Base-by-base conservation (phyloP, 2,888 invertebrate species). In the Eumerus sabulonum region DNA sequence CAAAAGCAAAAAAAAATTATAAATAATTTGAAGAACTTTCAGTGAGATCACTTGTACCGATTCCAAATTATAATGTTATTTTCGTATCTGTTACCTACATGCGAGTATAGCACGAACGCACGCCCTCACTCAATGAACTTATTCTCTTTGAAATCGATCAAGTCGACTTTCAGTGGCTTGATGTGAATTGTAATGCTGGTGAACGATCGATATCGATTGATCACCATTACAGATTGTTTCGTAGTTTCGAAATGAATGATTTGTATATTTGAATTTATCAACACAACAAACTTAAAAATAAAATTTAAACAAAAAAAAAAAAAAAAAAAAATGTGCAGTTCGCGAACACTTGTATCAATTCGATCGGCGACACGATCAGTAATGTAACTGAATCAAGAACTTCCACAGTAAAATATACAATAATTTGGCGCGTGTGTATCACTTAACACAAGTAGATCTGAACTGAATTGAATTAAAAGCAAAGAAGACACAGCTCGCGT, bases 201-300 rank as follows among this genome's bases (percentile, higher is more conserved):
- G 60, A 76, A 56, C 48, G 66, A 76, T 81, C 76, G 81, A 76
- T 71, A 63, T 62, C 62, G 81, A 71, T 67, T 66, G 70, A 81
- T 76, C 66, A 81, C 76, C 76, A 76, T 81, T 81, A 81, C 81
- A 81, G 60, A 64, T 66, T 66, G 54, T 14, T 72, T 50, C 51
- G 19, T 13, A 36, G 54, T 54, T 48, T 60, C 9, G 12, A 27
- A 27, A 27, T 53, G 19, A 42, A 42, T 19, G 17, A 14, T 35
- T 60, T 59, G 42, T 45, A 12, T 54, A 44, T 63, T 16, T 57
- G 17, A 36, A 62, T 62, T 50, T 9, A 51, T 36, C 36, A 11
- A 11, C 36, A n/a, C n/a, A n/a, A n/a, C n/a, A n/a, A 36, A 36
- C 7, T 9, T 36, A 36, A 11, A 36, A n/a, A n/a, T n/a, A n/a